These are phyloP conservation scores for Nycticryphes semicollaris DNA, from an alignment of 2,113 vertebrate genomes.

Conservation along the genomic window DNA sequence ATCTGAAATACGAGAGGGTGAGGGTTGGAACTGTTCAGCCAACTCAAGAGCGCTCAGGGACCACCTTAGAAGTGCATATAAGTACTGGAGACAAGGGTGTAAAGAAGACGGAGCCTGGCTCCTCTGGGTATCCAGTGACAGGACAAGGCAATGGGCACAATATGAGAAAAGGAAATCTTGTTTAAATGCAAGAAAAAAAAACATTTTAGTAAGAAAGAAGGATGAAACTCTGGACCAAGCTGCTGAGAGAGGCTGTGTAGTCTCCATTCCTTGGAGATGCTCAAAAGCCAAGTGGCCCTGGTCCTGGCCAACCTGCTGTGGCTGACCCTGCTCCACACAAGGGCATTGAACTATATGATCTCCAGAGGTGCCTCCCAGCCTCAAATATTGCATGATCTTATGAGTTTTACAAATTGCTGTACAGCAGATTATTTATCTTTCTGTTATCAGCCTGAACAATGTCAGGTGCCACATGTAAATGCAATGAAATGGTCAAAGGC, in stretches of 20 bases:
- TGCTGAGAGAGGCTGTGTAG: neutral
- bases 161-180: neutral
- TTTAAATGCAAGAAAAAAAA: neutral
- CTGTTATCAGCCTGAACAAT: neutral
- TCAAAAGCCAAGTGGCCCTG: neutral
- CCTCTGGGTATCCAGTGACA: neutral
- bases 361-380: neutral
- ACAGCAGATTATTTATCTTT: neutral
- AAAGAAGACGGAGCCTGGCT: neutral
- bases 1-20: neutral
- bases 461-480: neutral
- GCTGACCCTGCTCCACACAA: neutral
- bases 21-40: neutral
- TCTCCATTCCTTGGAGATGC: neutral
- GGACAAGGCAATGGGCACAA: neutral
- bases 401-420: neutral
- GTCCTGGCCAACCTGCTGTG: neutral
- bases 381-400: neutral
- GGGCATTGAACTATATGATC: rapidly evolving
- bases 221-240: neutral
- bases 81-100: neutral
- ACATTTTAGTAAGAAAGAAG: neutral
- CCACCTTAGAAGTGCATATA: neutral
- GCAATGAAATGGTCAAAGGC: neutral
- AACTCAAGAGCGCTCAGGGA: neutral